Percentiles rank a stretch among this genome's conserved stretches.
These are phyloP conservation scores for Caenorhabditis plicata DNA, from an alignment of 2,888 invertebrate genomes.

Conservation along the genomic window DNA sequence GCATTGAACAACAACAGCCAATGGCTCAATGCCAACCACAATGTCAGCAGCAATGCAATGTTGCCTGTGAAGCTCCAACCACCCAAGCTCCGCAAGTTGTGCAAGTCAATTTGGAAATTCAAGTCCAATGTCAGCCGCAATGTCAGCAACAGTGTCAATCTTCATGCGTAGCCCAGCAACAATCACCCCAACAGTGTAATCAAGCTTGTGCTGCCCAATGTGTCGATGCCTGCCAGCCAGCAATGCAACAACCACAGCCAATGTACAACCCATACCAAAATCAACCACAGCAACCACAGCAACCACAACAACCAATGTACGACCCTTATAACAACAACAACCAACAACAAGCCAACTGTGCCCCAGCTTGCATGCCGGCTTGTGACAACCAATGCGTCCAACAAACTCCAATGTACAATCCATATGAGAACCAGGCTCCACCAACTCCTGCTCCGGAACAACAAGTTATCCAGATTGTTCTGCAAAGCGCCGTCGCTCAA, in stretches of 20 bases:
- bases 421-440: neutral
- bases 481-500: constrained; percentile 38
- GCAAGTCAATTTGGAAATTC: neutral
- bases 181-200: constrained; percentile 22
- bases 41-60: constrained; percentile 12
- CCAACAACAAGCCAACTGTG: constrained; percentile 4
- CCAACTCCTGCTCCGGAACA: constrained; percentile 1
- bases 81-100: constrained; percentile 1
- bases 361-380: constrained; percentile 33
- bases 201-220: neutral
- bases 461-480: constrained; percentile 27
- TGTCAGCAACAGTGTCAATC: constrained; percentile 19
- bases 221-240: neutral
- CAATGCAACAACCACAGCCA: neutral
- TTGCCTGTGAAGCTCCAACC: neutral
- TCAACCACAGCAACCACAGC: neutral
- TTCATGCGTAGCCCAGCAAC: constrained; percentile 12
- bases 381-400: constrained; percentile 26
- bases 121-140: constrained; percentile 19
- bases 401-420: constrained; percentile 21
- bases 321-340: constrained; percentile 7
- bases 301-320: constrained; percentile 4
- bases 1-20: constrained; percentile 11
- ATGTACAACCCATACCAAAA: constrained; percentile 12
- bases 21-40: constrained; percentile 7